Base-by-base conservation (phyloP, 2,797 vertebrate species). In the Enteromius fasciolatus region DNA sequence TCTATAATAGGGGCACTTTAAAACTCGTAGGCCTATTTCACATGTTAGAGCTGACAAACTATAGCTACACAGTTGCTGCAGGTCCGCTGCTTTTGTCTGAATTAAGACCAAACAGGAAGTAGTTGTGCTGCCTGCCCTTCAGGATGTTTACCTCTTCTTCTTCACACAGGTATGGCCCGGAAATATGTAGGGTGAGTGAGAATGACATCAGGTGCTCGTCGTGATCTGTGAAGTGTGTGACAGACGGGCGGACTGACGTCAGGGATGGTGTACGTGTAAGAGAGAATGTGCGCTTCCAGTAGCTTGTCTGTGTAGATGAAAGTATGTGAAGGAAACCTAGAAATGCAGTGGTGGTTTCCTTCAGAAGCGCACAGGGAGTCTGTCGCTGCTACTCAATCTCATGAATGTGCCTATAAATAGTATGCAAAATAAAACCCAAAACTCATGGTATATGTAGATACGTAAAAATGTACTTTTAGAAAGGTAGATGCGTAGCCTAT, bases 151-250 rank as follows among this genome's bases (percentile, higher is more conserved):
- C 72, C 31, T 75, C 61, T 67, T n/a, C 31, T 20, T 72, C 28
- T 77, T 68, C 72, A n/a, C 50, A 75, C 83, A 83, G 41, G 33
- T 82, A 82, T 14, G 48, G 63, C 20, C 67, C 25, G 33, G 79
- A 81, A 83, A 86, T 79, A 84, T 86, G 81, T 74, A 78, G 78
- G 28, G 17, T 68, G 6, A 28, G 74, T 81, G 74, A 75, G 82
- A 83, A 86, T 83, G 85, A 86, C 85, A 86, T 86, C 82, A 81
- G 66, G 4, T 67, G 67, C 17, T 41, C 52, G 76, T 23, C 9
- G 10, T 20, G 39, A 64, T 83, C 61, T 67, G 23, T 33, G 46
- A 54, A 33, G 59, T 61, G 69, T 31, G 48, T 63, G 31, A 57
- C 33, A 59, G 28, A 36, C 48, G 3, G 14, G 8, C 10, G 48